phyloP scores from a whole-genome alignment of 2,113 vertebrate species.

The Seriola quinqueradiata region DNA sequence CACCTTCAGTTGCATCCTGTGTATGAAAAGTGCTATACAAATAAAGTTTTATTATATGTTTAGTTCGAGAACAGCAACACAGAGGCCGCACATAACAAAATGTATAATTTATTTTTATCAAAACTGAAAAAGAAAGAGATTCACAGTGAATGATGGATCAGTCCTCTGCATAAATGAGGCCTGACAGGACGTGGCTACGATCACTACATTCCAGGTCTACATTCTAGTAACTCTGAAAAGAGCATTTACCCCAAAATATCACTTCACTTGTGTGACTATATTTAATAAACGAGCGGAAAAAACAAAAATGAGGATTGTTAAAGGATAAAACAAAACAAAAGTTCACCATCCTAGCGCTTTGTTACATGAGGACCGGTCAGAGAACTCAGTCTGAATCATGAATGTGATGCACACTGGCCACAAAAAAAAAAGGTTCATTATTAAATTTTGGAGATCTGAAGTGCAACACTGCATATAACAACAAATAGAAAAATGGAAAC shows the following conservation, averaged over 20 bases:
- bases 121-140: constrained; percentile 45
- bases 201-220: background rate
- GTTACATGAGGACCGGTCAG: too few relatives aligned
- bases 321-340: background rate
- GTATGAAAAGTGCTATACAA: too few relatives aligned
- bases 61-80: background rate
- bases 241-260: constrained; percentile 7
- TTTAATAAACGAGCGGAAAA: background rate
- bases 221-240: constrained; percentile 7
- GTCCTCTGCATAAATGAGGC: constrained; percentile 28
- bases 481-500: background rate
- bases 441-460: too few relatives aligned
- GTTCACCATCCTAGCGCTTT: too few relatives aligned
- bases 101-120: constrained; percentile 66
- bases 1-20: too few relatives aligned
- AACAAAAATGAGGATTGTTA: background rate
- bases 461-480: background rate
- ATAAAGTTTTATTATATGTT: too few relatives aligned
- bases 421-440: too few relatives aligned
- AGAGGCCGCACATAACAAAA: constrained; percentile 43
- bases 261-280: background rate
- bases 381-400: too few relatives aligned
- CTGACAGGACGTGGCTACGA: background rate
- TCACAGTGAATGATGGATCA: constrained; percentile 62
- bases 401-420: too few relatives aligned